A percentile compares a stretch with the other conserved stretches of the same genome.
Evolutionary conservation across 2,113 vertebrate species (phyloP).

Genomic region (Microcebus ravelobensis): DNA sequence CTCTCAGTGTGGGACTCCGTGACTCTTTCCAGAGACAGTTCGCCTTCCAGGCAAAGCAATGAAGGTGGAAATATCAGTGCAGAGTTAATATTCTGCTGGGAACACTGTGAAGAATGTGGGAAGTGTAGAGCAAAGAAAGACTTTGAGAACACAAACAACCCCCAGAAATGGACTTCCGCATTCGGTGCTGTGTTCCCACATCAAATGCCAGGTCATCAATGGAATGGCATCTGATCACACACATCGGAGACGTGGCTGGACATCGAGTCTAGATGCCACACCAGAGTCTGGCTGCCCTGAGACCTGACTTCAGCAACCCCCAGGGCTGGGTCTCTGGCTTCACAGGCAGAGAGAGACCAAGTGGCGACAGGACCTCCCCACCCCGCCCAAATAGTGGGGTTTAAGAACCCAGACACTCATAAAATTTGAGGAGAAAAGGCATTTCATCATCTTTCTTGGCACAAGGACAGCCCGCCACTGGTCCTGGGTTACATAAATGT

Average conservation of each 20-base stretch:
- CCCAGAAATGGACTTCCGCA: accelerated
- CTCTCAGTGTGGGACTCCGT: accelerated
- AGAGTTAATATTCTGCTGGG: too few species aligned
- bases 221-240: accelerated
- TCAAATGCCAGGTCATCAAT: accelerated
- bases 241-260: accelerated
- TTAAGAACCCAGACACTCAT: neutral
- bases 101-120: neutral
- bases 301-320: too few species aligned
- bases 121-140: neutral
- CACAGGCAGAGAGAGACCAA: neutral
- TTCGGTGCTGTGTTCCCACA: accelerated
- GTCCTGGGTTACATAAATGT: neutral
- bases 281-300: accelerated
- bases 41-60: neutral
- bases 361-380: too few species aligned
- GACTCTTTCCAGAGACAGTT: neutral
- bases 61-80: accelerated
- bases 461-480: accelerated
- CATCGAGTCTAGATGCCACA: accelerated
- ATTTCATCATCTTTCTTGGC: neutral
- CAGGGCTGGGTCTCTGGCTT: accelerated
- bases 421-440: neutral
- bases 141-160: neutral
- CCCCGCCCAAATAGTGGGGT: neutral